A percentile compares a stretch with the other conserved stretches of the same genome.
Conservation (phyloP, 2,797 vertebrate genomes). For the Lates japonicus region DNA sequence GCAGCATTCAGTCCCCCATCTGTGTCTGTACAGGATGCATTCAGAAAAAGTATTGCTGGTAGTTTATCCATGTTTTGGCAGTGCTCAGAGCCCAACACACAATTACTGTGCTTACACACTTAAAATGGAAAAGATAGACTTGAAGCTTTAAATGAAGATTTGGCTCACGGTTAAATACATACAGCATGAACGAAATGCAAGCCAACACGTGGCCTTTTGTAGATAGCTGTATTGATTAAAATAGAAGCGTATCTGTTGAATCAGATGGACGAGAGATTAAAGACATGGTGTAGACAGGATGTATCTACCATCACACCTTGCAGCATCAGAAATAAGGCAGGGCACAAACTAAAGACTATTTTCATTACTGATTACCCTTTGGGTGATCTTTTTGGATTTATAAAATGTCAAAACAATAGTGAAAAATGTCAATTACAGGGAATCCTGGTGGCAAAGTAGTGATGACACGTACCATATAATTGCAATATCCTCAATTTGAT, state of each 20-base stretch:
- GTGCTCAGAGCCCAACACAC: slow-evolving; percentile 6
- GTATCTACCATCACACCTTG: no score
- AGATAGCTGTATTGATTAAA: not conserved
- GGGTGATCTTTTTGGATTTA: no score
- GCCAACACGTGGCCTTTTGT: not conserved
- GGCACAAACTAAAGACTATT: no score
- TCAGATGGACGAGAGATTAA: not conserved
- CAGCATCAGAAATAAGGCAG: no score
- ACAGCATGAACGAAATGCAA: not conserved
- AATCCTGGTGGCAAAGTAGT: no score
- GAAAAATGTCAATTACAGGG: not conserved
- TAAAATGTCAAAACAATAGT: not conserved
- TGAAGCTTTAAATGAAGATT: not conserved
- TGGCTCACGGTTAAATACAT: not conserved
- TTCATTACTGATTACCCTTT: no score
- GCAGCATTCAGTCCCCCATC: not conserved
- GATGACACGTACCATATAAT: no score
- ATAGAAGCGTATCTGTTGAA: not conserved
- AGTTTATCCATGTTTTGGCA: not conserved
- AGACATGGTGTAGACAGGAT: no score
- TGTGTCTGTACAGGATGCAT: not conserved
- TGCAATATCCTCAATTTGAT: no score
- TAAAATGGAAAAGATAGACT: slow-evolving; percentile 10
- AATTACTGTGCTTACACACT: not conserved
- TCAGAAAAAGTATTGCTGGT: not conserved